Base-by-base conservation (phyloP, 2,797 vertebrate genomes). In the Pangasius sanitwongsei region DNA sequence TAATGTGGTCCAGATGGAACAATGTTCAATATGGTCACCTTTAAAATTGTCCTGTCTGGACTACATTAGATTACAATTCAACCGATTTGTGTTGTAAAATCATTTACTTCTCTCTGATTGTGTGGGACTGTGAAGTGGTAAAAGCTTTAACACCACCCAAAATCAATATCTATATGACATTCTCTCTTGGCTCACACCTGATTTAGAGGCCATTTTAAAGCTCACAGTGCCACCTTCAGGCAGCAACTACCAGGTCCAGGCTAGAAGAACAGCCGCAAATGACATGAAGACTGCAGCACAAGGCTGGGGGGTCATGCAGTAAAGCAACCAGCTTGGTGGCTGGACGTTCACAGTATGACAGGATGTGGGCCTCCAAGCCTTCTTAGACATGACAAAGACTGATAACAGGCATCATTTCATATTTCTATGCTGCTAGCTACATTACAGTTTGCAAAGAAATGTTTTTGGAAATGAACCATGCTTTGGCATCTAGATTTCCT, bases 171-270 rank as follows among this genome's bases (percentile, higher is more conserved):
- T 37, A 4, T 37, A 4, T 74, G 48, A 78, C 50, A 31, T 4
- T 23, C n/a, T 48, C 13, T 44, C 55, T 25, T 13, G 34, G 12
- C 2, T 1, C n/a, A 83, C 16, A 5, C n/a, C 12, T 31, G 28
- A 6, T 23, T 16, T 20, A 53, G 4, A 34, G 8, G 6, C 4
- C 2, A 53, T 69, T 69, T 31, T 53, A 13, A 48, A 6, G 53
- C 28, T n/a, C n/a, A 63, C 9, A 86, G 67, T 74, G 84, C 88
- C 88, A 82, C 67, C 84, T 82, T 57, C 63, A 72, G 84, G 84
- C 55, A 70, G 44, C 1, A 31, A n/a, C 13, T 81, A 48, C 0
- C 4, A 37, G 5, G 2, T 20, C 20, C 61, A 59, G 4, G 1
- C 11, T 37, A 82, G 37, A 82, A 37, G 31, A 82, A 61, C 3